These are phyloP conservation scores for Pyrrhosoma nymphula DNA, from an alignment of 2,888 invertebrate genomes.

Conservation along the genomic window DNA sequence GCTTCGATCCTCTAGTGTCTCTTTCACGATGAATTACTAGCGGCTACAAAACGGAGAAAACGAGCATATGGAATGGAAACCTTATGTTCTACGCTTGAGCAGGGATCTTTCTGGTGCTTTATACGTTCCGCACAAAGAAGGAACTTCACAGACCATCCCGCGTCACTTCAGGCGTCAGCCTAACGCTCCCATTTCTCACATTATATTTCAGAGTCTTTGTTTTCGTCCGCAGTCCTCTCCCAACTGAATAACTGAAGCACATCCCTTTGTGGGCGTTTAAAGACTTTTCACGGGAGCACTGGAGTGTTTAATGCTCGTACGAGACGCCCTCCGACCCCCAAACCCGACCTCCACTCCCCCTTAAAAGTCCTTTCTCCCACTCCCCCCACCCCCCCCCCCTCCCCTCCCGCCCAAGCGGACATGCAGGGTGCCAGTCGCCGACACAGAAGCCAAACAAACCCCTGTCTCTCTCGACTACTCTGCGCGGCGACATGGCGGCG, in stretches of 20 bases:
- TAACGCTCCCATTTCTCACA: not conserved
- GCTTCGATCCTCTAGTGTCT: too few relatives aligned
- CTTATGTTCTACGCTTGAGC: not conserved
- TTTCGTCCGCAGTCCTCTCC: not conserved
- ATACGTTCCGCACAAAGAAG: not conserved
- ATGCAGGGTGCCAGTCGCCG: not conserved
- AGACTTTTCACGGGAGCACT: not conserved
- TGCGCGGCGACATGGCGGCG: too few relatives aligned
- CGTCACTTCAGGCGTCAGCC: not conserved
- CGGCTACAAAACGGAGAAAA: too few relatives aligned
- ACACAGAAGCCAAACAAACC: constrained; percentile 65
- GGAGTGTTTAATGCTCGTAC: not conserved
- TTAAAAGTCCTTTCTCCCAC: not conserved
- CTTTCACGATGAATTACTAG: too few relatives aligned
- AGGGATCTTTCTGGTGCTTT: not conserved
- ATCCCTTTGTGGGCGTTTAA: not conserved
- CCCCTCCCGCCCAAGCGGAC: not conserved
- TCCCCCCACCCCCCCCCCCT: not conserved
- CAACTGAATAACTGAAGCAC: not conserved
- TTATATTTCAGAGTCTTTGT: not conserved
- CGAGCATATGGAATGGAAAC: too few relatives aligned
- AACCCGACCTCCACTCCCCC: too few relatives aligned
- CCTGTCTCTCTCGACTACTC: not conserved
- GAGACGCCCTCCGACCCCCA: not conserved
- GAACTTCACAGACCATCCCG: not conserved